Conservation (phyloP, 1,140 invertebrate species). For the Yoshiicerus persimilis region DNA sequence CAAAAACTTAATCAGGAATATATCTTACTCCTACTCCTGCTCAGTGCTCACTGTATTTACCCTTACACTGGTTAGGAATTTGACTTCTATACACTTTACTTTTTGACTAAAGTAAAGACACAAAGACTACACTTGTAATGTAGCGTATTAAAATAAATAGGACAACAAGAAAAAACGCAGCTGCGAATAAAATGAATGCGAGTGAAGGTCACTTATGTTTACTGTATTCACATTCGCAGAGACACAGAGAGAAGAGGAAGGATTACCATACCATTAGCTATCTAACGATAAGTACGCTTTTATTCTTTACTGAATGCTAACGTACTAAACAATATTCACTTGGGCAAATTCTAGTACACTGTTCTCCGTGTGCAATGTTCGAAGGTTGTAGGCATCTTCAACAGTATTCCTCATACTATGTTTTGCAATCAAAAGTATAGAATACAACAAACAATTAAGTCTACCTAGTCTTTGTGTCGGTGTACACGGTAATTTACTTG, state of each 20-base stretch:
- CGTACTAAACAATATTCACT: neutral
- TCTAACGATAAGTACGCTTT: no score
- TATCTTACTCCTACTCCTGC: no score
- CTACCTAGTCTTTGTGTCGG: no score
- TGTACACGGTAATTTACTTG: neutral
- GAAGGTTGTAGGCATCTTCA: neutral
- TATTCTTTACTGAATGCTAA: neutral
- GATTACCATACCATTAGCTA: neutral
- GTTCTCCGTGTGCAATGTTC: neutral
- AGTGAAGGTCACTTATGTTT: slow-evolving; percentile 16
- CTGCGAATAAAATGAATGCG: slow-evolving; percentile 2
- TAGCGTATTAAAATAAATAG: neutral
- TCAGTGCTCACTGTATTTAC: no score
- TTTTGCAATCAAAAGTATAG: no score
- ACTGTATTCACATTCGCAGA: neutral
- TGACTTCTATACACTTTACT: neutral
- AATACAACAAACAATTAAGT: neutral
- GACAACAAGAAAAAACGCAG: neutral
- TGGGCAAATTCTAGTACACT: neutral
- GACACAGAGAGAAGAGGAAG: neutral
- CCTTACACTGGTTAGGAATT: no score
- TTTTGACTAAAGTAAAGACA: neutral
- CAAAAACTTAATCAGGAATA: neutral
- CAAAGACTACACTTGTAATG: neutral
- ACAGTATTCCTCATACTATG: neutral